Percentiles rank a stretch among this genome's conserved stretches.
These are phyloP conservation scores for Lithophane leautieri DNA, from an alignment of 2,888 invertebrate genomes.

Conservation along the genomic window DNA sequence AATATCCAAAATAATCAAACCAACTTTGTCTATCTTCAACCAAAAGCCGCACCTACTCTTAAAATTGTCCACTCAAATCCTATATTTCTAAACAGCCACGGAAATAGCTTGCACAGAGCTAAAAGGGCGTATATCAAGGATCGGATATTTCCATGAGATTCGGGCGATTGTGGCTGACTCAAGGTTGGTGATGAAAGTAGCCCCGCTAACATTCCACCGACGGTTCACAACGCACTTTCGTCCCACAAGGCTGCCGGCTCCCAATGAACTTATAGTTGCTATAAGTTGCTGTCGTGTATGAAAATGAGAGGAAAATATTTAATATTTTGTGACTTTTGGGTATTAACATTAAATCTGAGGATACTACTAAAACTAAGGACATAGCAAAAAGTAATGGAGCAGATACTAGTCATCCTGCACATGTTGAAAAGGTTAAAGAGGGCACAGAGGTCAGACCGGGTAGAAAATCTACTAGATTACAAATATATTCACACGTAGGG, in stretches of 20 bases:
- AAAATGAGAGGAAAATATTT: conserved; percentile 56
- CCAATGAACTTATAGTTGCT: conserved; percentile 59
- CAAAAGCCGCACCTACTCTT: conserved; percentile 34
- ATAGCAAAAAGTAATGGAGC: neutral
- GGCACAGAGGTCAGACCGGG: conserved; percentile 24
- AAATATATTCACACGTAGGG: conserved; percentile 40
- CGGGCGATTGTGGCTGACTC: conserved; percentile 72
- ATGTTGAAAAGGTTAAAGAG: conserved; percentile 32
- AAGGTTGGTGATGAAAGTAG: conserved; percentile 80
- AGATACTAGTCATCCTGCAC: conserved; percentile 11
- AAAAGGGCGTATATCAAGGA: conserved; percentile 67
- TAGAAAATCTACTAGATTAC: conserved; percentile 40
- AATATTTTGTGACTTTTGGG: neutral
- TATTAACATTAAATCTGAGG: neutral
- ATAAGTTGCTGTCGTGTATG: conserved; percentile 45
- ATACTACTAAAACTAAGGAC: neutral
- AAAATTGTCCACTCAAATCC: conserved; percentile 28
- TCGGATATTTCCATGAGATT: conserved; percentile 75
- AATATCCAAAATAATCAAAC: conserved; percentile 1
- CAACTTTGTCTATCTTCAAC: neutral
- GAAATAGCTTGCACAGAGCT: conserved; percentile 36
- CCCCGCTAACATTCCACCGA: conserved; percentile 81
- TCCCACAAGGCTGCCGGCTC: conserved; percentile 80
- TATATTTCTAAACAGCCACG: conserved; percentile 56
- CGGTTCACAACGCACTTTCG: conserved; percentile 79